Conservation (phyloP, 2,888 invertebrate species). For the Pollenia angustigena region DNA sequence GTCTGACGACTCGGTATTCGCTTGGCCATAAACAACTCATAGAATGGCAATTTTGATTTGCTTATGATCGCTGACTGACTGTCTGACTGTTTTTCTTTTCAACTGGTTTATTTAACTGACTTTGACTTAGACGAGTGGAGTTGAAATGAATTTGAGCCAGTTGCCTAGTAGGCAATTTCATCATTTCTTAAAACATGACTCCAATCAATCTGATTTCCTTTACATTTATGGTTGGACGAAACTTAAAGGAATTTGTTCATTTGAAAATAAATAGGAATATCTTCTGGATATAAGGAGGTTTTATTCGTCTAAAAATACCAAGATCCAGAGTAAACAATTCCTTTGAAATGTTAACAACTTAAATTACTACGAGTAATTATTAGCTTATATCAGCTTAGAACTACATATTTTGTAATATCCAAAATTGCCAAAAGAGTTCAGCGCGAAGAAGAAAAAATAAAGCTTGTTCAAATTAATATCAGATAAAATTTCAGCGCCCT, state of each 20-base stretch:
- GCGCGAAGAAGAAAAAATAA: no score
- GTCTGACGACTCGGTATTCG: conserved; percentile 40
- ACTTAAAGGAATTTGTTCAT: conserved; percentile 3
- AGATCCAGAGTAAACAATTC: no score
- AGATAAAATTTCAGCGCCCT: no score
- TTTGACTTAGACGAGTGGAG: conserved; percentile 48
- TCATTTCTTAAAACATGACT: conserved; percentile 62
- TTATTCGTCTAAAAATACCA: no score
- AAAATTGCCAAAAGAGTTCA: no score
- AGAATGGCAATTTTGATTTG: conserved; percentile 74
- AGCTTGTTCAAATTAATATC: no score
- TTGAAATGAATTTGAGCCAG: conserved; percentile 38
- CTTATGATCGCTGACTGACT: conserved; percentile 68
- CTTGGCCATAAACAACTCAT: conserved; percentile 51
- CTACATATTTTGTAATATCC: no score
- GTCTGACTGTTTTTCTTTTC: conserved; percentile 35
- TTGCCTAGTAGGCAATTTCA: conserved; percentile 68
- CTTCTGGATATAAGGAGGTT: no score
- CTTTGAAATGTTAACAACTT: no score
- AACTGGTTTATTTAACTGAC: conserved; percentile 58
- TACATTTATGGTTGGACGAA: conserved; percentile 3
- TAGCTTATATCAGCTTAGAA: no score
- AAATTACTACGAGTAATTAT: no score
- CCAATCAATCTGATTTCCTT: conserved; percentile 68
- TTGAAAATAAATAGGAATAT: neutral